Conservation (phyloP, 2,797 vertebrate species). For the Okamejei kenojei region DNA sequence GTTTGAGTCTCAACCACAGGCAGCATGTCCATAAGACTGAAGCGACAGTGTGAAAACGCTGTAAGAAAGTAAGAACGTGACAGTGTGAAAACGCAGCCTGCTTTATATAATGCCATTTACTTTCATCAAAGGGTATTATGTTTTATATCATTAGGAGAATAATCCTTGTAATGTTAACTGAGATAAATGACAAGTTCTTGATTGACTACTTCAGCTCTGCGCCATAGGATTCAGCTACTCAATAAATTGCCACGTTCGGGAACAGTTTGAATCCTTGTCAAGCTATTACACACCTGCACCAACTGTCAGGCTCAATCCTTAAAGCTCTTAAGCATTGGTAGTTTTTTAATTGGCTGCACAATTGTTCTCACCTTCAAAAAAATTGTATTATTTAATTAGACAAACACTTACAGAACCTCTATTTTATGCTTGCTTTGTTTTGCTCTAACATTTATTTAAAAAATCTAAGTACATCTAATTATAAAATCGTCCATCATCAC, state of each 20-base stretch:
- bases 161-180: neutral
- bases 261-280: slow-evolving; percentile 12
- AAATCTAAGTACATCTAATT: neutral
- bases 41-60: too few species aligned
- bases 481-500: neutral
- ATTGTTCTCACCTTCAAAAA: neutral
- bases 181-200: slow-evolving; percentile 7
- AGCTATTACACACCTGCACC: slow-evolving; percentile 54
- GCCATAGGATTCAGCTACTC: neutral
- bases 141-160: neutral
- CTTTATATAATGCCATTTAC: neutral
- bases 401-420: neutral
- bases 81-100: too few species aligned
- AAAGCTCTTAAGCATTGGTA: slow-evolving; percentile 40
- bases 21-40: neutral
- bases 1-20: neutral
- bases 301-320: slow-evolving; percentile 52
- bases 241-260: neutral
- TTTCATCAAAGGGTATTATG: neutral
- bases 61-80: too few species aligned
- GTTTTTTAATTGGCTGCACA: neutral
- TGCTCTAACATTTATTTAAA: neutral
- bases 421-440: neutral
- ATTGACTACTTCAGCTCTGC: neutral
- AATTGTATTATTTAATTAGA: neutral